Base-by-base conservation (phyloP, 2,113 vertebrate species). In the Passer montanus region DNA sequence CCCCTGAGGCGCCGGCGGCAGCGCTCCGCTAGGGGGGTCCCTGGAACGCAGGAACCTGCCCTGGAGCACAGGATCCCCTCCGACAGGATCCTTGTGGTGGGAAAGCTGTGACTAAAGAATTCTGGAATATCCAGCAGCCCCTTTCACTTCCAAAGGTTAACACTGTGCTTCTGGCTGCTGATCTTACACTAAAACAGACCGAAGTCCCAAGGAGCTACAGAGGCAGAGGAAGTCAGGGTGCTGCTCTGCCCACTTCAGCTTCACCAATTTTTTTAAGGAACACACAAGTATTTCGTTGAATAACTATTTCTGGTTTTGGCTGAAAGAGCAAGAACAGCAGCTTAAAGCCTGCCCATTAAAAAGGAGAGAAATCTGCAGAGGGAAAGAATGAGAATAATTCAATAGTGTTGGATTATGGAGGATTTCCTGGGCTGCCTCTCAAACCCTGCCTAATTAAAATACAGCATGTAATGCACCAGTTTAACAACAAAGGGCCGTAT, bases 331-430 rank as follows among this genome's bases (percentile, higher is more conserved):
- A 91, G 79, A 88, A 26, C 21, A 70, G 78, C 72, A 77, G 84
- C 63, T 86, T 74, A 93, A 87, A 94, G 23, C 35, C 74, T 15
- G 2, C 67, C 73, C 88, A 86, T 52, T 67, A 91, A 90, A 90
- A 93, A 67, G 3, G 73, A 89, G 64, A 72, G 86, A 97, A 95
- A 93, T 95, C 93, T 96, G 77, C 88, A 92, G 86, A 92, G 86
- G 92, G 86, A 90, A 92, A 96, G 93, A 95, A 94, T 89, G 67
- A 95, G 93, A 95, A 94, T 92, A 96, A 96, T 95, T 96, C 95
- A 96, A 87, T 87, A 91, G 90, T 28, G 66, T 12, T 93, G 93
- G 94, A 96, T 96, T 96, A 96, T 43, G 17, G 77, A 93, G 93
- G 95, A 97, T 96, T 94, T 96, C 93, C 94, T 84, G 92, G 90